Evolutionary conservation across 2,888 invertebrate genomes (phyloP), one percentile per base, ranked within the genome.

Genomic region (Cylindroiulus punctatus): DNA sequence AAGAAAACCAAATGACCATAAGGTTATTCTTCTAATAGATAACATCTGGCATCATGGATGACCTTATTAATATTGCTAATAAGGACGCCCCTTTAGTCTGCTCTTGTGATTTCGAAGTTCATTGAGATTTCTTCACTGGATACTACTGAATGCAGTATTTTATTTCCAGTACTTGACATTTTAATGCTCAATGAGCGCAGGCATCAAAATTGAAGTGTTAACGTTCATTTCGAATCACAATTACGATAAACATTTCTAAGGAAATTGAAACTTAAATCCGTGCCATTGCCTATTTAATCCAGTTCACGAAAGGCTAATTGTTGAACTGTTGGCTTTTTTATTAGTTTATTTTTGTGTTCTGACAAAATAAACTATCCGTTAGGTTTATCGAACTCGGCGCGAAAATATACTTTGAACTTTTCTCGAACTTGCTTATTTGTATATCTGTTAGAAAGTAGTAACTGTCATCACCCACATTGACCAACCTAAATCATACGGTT

Each of bases 391-490:
- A 82, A 82, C 82, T 82, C 82, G 42, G 36, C 36, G 36, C 5
- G n/a, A 82, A n/a, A n/a, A n/a, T n/a, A 82, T 40, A 82, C 82
- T 82, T 82, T 82, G 82, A 82, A 82, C 82, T 42, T 82, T 42
- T 36, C 42, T 36, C 65, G 3, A 65, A 12, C 12, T 26, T 65
- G 65, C 65, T 65, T 65, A 8, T 65, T 65, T 65, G 26, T 7
- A 22, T 10, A 26, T 65, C 65, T 26, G 65, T 65, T 26, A 26
- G 10, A 65, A 65, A 65, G 65, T 65, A 65, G 65, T 65, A 65
- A 65, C 22, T 65, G 65, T 65, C 65, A 65, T 8, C 26, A 26
- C 65, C 26, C 26, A 65, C 65, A 65, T 65, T 65, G 22, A 65
- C 65, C 65, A 65, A 65, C 22, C 65, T 65, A 65, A 65, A 65